Percentiles rank a stretch among this genome's conserved stretches.
These are phyloP conservation scores for Nothura maculosa DNA, from an alignment of 2,797 vertebrate genomes.

Conservation along the genomic window DNA sequence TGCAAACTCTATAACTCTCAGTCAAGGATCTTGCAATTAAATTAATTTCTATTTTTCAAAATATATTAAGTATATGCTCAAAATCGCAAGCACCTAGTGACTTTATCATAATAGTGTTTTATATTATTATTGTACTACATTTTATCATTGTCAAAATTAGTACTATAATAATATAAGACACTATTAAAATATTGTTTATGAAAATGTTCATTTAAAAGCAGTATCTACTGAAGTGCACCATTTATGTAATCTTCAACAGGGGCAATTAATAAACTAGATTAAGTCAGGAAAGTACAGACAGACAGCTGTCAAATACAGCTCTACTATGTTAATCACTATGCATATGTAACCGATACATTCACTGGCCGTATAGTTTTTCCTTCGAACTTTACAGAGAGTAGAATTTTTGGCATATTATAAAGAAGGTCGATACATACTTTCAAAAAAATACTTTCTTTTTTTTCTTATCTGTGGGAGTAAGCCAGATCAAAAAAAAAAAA, in stretches of 20 bases:
- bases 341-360: background rate
- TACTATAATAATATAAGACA: background rate
- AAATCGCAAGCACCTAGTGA: background rate
- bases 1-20: background rate
- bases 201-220: background rate
- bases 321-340: background rate
- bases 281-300: background rate
- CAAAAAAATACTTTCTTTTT: background rate
- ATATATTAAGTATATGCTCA: background rate
- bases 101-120: background rate
- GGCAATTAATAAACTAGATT: background rate
- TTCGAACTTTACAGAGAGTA: background rate
- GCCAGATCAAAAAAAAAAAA: background rate
- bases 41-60: background rate
- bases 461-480: background rate
- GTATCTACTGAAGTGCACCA: background rate
- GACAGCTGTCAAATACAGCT: background rate
- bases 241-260: background rate
- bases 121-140: no score
- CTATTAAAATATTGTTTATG: background rate
- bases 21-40: background rate
- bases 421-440: background rate
- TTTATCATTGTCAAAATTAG: background rate
- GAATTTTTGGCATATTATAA: background rate
- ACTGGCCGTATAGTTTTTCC: background rate